Evolutionary conservation across 2,113 vertebrate genomes (phyloP).

Genomic region (Oncorhynchus nerka): DNA sequence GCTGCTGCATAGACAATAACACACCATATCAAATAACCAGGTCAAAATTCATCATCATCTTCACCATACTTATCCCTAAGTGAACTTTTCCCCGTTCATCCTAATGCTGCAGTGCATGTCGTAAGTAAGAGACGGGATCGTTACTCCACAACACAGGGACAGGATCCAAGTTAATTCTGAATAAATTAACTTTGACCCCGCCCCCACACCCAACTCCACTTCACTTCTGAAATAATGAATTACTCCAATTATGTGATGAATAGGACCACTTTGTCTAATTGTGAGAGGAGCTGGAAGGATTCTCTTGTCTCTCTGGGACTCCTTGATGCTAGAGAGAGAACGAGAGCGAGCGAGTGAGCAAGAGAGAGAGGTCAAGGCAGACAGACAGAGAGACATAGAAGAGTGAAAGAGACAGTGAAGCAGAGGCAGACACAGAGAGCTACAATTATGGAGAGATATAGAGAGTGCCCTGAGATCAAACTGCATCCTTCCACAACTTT

Average conservation of each 20-base stretch:
- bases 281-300: conserved; percentile 30
- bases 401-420: neutral
- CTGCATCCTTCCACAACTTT: conserved; percentile 6
- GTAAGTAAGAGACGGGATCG: conserved; percentile 7
- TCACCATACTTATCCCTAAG: neutral
- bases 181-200: conserved; percentile 54
- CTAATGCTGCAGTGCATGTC: neutral
- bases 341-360: neutral
- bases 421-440: neutral
- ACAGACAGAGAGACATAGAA: neutral
- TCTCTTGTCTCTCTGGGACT: conserved; percentile 27
- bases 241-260: conserved; percentile 62
- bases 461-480: conserved; percentile 6
- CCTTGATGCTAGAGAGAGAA: conserved; percentile 23
- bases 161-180: conserved; percentile 44
- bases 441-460: neutral
- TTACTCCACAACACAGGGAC: conserved; percentile 32
- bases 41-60: too few relatives aligned
- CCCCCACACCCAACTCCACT: conserved; percentile 17
- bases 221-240: conserved; percentile 51
- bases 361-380: neutral
- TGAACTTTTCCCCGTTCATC: neutral
- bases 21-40: too few relatives aligned
- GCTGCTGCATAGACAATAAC: too few relatives aligned
- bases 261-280: conserved; percentile 57